A percentile compares a stretch with the other conserved stretches of the same genome.
phyloP scores from a whole-genome alignment of 2,797 vertebrate species.

The Huso huso region DNA sequence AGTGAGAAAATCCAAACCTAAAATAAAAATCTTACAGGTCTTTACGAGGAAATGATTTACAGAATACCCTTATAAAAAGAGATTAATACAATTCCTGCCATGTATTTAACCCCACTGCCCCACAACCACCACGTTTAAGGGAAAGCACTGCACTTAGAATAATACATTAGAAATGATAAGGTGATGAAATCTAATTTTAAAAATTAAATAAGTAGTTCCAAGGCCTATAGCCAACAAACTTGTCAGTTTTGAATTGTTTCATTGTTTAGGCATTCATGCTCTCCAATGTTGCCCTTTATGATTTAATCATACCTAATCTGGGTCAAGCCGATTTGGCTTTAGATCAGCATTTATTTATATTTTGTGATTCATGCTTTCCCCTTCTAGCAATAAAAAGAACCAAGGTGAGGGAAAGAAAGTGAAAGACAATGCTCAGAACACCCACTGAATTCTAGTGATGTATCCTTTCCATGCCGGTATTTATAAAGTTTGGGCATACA shows the following conservation, averaged over 20 bases:
- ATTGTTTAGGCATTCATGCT: slow-evolving; percentile 51
- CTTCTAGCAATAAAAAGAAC: slow-evolving; percentile 17
- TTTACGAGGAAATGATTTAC: slow-evolving; percentile 34
- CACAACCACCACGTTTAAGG: too few species aligned
- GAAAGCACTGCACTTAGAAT: too few species aligned
- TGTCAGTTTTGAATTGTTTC: slow-evolving; percentile 41
- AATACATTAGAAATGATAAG: too few species aligned
- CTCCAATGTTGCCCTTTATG: slow-evolving; percentile 43
- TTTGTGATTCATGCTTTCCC: slow-evolving; percentile 32
- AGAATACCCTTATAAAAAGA: slow-evolving; percentile 28
- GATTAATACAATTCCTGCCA: too few species aligned
- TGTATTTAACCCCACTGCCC: too few species aligned
- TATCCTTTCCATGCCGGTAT: slow-evolving; percentile 34
- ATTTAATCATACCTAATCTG: slow-evolving; percentile 59
- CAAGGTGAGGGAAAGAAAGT: slow-evolving; percentile 17
- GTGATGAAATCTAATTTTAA: too few species aligned
- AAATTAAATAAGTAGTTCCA: too few species aligned
- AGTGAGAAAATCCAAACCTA: slow-evolving; percentile 29
- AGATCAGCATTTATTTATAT: slow-evolving; percentile 51
- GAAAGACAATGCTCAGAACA: slow-evolving; percentile 34
- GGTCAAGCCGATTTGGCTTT: slow-evolving; percentile 50
- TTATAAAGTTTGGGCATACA: slow-evolving; percentile 83
- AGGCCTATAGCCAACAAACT: slow-evolving; percentile 14
- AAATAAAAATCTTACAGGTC: slow-evolving; percentile 27
- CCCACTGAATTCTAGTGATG: slow-evolving; percentile 21